A percentile compares a stretch with the other conserved stretches of the same genome.
Evolutionary conservation across 1,140 invertebrate species (phyloP).

Genomic region (Trachelipus rathkii): DNA sequence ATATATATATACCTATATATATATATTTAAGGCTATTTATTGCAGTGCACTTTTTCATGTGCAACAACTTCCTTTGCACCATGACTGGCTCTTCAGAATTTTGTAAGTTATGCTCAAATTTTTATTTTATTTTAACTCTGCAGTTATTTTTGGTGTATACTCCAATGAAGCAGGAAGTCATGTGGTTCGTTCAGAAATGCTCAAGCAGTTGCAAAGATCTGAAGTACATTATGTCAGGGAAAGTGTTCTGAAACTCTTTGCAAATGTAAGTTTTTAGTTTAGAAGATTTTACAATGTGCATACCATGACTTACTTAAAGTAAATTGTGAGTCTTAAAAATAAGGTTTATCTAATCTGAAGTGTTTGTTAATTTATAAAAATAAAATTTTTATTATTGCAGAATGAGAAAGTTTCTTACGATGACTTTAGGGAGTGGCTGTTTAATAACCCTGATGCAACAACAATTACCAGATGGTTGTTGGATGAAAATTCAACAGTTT

Average conservation of each 20-base stretch:
- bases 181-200: constrained; percentile 70
- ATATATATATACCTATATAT: too few relatives aligned
- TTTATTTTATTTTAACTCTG: constrained; percentile 4
- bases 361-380: background rate
- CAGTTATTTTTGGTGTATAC: constrained; percentile 67
- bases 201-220: constrained; percentile 60
- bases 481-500: constrained; percentile 61
- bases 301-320: too few relatives aligned
- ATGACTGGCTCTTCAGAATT: too few relatives aligned
- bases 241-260: constrained; percentile 54
- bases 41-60: too few relatives aligned
- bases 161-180: constrained; percentile 71
- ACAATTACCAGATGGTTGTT: constrained; percentile 76
- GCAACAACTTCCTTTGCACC: too few relatives aligned
- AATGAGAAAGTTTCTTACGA: constrained; percentile 64
- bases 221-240: constrained; percentile 55
- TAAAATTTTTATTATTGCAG: constrained; percentile 48
- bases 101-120: too few relatives aligned
- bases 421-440: constrained; percentile 67
- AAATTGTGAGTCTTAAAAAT: background rate
- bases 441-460: constrained; percentile 67
- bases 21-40: too few relatives aligned
- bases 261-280: constrained; percentile 50
- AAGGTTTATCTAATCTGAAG: background rate
- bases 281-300: too few relatives aligned